These are phyloP conservation scores for Engraulis encrasicolus DNA, from an alignment of 2,113 vertebrate species.

Conservation along the genomic window DNA sequence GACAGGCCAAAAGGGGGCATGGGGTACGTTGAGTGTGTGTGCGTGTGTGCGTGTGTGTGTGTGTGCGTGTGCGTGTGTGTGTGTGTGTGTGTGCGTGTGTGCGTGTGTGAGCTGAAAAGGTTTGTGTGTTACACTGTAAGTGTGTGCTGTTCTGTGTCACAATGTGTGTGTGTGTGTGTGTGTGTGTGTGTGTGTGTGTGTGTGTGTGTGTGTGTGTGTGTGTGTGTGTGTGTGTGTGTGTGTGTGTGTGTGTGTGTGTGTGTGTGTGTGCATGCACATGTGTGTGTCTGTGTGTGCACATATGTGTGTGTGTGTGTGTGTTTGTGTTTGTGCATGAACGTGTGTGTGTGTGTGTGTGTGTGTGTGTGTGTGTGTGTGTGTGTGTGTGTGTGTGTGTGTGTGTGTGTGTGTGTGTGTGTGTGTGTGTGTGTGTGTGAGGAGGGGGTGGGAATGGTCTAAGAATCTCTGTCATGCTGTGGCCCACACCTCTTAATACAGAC, in stretches of 20 bases:
- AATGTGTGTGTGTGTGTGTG: conserved; percentile 35
- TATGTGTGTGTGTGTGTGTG: conserved; percentile 60
- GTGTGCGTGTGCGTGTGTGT: conserved; percentile 59
- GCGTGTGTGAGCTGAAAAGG: conserved; percentile 41
- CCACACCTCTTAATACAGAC: conserved; percentile 33
- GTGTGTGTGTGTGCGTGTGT: conserved; percentile 48
- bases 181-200: conserved; percentile 62
- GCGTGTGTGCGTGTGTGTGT: conserved; percentile 55
- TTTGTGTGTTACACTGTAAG: background rate
- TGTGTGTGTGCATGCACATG: conserved; percentile 52
- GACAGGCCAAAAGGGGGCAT: background rate
- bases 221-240: conserved; percentile 57
- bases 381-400: conserved; percentile 54
- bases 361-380: conserved; percentile 49
- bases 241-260: conserved; percentile 54
- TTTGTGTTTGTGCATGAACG: conserved; percentile 41
- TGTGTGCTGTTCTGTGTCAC: conserved; percentile 63
- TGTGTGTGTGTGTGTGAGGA: conserved; percentile 60
- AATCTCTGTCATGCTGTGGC: conserved; percentile 57
- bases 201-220: conserved; percentile 47
- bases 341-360: conserved; percentile 61
- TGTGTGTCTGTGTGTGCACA: too few species aligned
- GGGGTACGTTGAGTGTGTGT: conserved; percentile 44
- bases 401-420: conserved; percentile 45
- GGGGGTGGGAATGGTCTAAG: conserved; percentile 46